Conservation (phyloP, 2,888 invertebrate genomes). For the Scrobipalpa atriplicella region DNA sequence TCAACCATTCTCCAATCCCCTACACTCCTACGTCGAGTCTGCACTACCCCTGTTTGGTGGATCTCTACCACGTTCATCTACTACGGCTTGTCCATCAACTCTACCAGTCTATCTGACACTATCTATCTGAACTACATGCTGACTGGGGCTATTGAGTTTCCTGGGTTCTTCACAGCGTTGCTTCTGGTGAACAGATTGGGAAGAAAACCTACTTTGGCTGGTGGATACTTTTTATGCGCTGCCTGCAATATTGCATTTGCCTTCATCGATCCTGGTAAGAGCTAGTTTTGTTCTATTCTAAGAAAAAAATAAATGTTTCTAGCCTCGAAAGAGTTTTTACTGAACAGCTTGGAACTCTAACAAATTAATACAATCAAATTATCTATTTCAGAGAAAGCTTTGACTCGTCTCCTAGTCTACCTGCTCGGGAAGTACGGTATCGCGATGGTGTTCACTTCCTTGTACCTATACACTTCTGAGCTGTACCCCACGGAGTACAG, state of each 20-base stretch:
- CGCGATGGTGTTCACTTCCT: constrained; percentile 84
- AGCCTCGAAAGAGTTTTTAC: too few species aligned
- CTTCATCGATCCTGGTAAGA: constrained; percentile 79
- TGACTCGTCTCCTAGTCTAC: constrained; percentile 74
- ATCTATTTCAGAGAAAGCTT: constrained; percentile 51
- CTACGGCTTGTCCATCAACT: constrained; percentile 90
- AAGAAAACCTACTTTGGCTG: constrained; percentile 82
- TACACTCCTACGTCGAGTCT: constrained; percentile 78
- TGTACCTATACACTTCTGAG: constrained; percentile 87
- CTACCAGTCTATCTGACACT: constrained; percentile 87
- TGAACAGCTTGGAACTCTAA: too few species aligned
- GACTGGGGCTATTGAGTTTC: constrained; percentile 86
- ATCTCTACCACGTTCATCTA: constrained; percentile 90
- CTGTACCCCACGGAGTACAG: constrained; percentile 87
- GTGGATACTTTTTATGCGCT: constrained; percentile 84
- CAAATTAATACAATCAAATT: too few species aligned
- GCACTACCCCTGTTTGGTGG: constrained; percentile 89
- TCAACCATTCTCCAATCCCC: constrained; percentile 73
- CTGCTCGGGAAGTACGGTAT: constrained; percentile 86
- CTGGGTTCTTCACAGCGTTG: constrained; percentile 85
- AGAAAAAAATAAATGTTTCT: too few species aligned
- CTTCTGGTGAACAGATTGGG: constrained; percentile 84
- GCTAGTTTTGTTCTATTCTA: not conserved
- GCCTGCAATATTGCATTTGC: constrained; percentile 66
- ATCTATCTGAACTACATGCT: constrained; percentile 88